Percentiles rank a stretch among this genome's conserved stretches.
Evolutionary conservation across 2,797 vertebrate species (phyloP).

Genomic region (Antrozous pallidus): DNA sequence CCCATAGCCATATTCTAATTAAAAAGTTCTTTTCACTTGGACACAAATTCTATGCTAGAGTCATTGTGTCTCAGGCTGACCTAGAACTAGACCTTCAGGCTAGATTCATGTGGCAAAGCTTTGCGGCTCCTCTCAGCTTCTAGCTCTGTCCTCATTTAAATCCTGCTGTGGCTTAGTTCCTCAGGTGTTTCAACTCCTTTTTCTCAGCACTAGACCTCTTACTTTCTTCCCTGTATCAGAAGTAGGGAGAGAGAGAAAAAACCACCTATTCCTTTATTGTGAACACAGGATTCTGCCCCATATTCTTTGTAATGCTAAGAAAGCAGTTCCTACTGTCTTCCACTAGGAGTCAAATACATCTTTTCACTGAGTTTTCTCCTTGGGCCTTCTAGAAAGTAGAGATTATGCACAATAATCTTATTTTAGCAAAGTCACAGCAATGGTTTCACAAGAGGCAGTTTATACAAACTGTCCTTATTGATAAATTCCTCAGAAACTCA

Average conservation of each 20-base stretch:
- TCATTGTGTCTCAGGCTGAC: neutral
- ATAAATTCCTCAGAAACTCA: conserved; percentile 57
- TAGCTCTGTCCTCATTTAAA: neutral
- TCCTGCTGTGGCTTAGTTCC: neutral
- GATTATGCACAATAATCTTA: conserved; percentile 55
- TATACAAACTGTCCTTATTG: conserved; percentile 49
- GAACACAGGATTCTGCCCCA: conserved; percentile 4
- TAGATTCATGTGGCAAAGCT: neutral
- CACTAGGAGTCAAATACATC: conserved; percentile 46
- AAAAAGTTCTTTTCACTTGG: conserved; percentile 11
- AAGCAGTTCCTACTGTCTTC: conserved; percentile 59
- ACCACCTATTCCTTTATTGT: conserved; percentile 16
- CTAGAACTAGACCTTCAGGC: neutral
- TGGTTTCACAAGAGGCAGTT: conserved; percentile 41
- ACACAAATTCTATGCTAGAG: neutral
- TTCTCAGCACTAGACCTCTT: neutral
- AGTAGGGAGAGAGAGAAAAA: neutral
- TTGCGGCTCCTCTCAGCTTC: neutral
- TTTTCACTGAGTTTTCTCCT: conserved; percentile 18
- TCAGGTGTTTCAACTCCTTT: neutral
- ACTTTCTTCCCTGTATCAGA: conserved; percentile 19
- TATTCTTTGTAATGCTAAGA: conserved; percentile 53
- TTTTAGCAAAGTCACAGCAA: conserved; percentile 1
- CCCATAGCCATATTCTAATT: neutral
- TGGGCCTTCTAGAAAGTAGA: conserved; percentile 50